phyloP scores from a whole-genome alignment of 2,888 invertebrate species.

The Lissonota sp. region DNA sequence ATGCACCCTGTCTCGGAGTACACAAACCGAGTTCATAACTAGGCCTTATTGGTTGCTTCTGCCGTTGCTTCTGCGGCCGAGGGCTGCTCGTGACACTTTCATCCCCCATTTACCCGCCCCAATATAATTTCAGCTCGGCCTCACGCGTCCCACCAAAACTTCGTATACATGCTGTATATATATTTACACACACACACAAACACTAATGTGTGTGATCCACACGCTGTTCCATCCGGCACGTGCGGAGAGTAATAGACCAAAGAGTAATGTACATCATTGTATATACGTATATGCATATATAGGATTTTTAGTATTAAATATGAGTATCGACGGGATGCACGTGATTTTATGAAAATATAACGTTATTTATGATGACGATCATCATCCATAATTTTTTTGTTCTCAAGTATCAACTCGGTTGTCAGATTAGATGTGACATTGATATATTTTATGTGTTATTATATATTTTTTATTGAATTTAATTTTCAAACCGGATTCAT shows the following conservation, averaged over 20 bases:
- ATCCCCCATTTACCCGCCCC: conserved; percentile 80
- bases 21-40: conserved; percentile 79
- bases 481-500: too few relatives aligned
- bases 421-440: too few relatives aligned
- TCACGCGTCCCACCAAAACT: neutral
- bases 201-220: conserved; percentile 12
- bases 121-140: conserved; percentile 65
- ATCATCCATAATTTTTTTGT: too few relatives aligned
- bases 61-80: conserved; percentile 61
- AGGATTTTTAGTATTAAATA: conserved; percentile 2
- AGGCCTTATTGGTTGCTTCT: conserved; percentile 73
- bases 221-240: conserved; percentile 34
- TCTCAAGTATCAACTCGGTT: too few relatives aligned
- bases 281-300: conserved; percentile 16
- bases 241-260: conserved; percentile 42
- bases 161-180: too few relatives aligned
- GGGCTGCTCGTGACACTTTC: conserved; percentile 83
- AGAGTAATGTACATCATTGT: neutral
- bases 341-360: conserved; percentile 2
- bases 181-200: neutral
- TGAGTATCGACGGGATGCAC: neutral
- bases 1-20: conserved; percentile 60
- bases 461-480: too few relatives aligned
- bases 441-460: too few relatives aligned
- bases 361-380: conserved; percentile 42